Evolutionary conservation across 2,113 vertebrate genomes (phyloP).

Genomic region (Thomomys bottae): DNA sequence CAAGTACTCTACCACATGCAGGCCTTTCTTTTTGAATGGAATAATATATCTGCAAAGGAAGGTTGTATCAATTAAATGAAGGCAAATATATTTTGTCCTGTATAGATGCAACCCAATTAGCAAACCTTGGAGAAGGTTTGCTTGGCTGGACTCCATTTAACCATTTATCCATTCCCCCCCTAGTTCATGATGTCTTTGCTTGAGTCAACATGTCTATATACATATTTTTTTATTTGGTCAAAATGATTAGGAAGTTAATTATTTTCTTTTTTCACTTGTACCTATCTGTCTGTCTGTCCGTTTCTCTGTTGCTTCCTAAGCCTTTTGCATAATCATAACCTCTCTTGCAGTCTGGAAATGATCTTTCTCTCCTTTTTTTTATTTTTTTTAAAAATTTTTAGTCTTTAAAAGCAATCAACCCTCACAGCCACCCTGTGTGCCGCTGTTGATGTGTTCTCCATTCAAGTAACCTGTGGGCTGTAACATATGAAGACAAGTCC

Average conservation of each 20-base stretch:
- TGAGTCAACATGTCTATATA: neutral
- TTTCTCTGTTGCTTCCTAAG: neutral
- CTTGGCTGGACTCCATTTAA: no score
- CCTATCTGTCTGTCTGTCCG: neutral
- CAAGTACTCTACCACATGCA: no score
- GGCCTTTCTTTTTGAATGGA: neutral
- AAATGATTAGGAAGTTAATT: neutral
- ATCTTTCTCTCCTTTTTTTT: neutral
- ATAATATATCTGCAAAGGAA: neutral
- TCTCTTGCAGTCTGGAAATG: neutral
- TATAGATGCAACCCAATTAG: neutral
- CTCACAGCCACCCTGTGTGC: neutral
- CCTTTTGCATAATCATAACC: neutral
- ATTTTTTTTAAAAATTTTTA: neutral
- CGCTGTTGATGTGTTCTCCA: neutral
- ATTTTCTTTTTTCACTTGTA: neutral
- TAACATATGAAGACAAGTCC: neutral
- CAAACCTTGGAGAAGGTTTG: neutral
- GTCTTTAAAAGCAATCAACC: neutral
- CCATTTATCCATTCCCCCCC: neutral
- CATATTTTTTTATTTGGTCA: slow-evolving; percentile 17
- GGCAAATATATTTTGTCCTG: neutral
- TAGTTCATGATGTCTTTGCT: neutral
- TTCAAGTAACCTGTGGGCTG: neutral
- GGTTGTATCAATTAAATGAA: neutral